Evolutionary conservation across 2,113 vertebrate genomes (phyloP).

Genomic region (Neodon shergylaensis): DNA sequence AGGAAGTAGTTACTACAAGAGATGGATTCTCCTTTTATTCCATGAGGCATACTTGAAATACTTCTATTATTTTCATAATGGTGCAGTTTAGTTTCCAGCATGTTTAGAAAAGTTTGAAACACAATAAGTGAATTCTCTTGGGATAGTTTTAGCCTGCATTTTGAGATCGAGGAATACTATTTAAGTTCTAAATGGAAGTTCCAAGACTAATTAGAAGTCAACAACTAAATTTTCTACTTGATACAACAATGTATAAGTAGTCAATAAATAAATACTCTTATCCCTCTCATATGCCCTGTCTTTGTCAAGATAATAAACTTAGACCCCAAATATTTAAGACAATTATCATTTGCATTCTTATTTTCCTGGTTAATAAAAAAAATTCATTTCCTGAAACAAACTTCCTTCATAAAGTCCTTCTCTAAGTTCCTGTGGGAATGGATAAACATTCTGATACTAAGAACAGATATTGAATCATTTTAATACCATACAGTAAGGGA

Average conservation of each 20-base stretch:
- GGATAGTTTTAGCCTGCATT: background rate
- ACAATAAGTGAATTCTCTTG: constrained; percentile 29
- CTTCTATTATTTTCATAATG: constrained; percentile 1
- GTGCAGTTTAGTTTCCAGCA: constrained; percentile 1
- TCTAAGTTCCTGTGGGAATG: background rate
- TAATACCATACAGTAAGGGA: background rate
- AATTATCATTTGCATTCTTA: background rate
- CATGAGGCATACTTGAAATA: background rate
- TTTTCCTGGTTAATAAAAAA: background rate
- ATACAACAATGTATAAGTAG: constrained; percentile 25
- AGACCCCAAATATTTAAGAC: background rate
- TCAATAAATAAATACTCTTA: background rate
- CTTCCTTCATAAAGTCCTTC: background rate
- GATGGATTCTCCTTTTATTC: background rate
- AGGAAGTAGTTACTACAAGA: background rate
- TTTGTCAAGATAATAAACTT: background rate
- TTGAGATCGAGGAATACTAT: constrained; percentile 54
- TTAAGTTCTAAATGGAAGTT: constrained; percentile 53
- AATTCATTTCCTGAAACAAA: background rate
- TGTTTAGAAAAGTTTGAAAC: constrained; percentile 41
- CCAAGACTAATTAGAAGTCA: constrained; percentile 52
- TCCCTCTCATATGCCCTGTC: background rate
- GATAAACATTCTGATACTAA: background rate
- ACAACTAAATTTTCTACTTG: background rate
- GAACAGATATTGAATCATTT: background rate